Conservation (phyloP, 1,140 invertebrate species). For the Uloborus diversus region DNA sequence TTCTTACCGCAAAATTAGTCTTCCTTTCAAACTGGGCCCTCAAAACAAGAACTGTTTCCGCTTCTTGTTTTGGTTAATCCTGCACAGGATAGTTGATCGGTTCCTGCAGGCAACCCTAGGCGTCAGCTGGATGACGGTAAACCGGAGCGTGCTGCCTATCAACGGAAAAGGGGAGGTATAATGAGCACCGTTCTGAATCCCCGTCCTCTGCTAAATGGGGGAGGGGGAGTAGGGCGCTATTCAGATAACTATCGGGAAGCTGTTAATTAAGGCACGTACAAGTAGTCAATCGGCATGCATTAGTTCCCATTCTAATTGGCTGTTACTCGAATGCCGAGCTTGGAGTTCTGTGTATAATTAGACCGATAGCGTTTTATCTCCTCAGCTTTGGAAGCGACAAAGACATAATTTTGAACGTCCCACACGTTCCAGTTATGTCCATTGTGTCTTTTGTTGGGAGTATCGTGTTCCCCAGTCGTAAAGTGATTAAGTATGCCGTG, state of each 20-base stretch:
- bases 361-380: conserved; percentile 16
- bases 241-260: conserved; percentile 46
- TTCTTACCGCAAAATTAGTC: no score
- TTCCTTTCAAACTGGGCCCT: no score
- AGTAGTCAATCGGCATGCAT: conserved; percentile 42
- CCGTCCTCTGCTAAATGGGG: not conserved
- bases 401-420: not conserved
- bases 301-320: conserved; percentile 15
- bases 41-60: no score
- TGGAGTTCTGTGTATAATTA: conserved; percentile 17
- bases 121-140: conserved; percentile 28
- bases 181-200: not conserved
- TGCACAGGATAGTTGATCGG: not conserved
- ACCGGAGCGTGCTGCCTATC: not conserved
- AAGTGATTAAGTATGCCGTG: no score
- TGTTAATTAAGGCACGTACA: conserved; percentile 41
- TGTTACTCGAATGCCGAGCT: conserved; percentile 5
- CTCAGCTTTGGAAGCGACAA: not conserved
- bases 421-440: no score
- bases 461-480: no score
- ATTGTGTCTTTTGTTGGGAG: no score
- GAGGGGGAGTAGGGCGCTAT: not conserved
- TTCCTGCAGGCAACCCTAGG: conserved; percentile 6
- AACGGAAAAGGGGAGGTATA: not conserved
- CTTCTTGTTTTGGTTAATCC: not conserved